These are phyloP conservation scores for Oryzias woworae DNA, from an alignment of 2,113 vertebrate species.

Conservation along the genomic window DNA sequence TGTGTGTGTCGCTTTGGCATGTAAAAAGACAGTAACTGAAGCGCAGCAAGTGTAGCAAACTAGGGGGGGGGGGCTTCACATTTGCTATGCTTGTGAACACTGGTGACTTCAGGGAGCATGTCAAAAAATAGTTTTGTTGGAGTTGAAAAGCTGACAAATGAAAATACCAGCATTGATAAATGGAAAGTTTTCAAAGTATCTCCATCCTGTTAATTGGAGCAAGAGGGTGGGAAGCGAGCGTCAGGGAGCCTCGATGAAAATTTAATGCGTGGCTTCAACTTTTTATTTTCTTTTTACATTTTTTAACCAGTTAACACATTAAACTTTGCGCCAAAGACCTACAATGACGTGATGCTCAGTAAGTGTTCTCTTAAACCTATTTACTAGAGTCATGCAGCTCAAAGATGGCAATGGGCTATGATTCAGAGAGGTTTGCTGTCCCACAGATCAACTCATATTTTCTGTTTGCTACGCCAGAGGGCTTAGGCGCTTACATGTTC, in stretches of 20 bases:
- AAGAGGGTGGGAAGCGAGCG: conserved; percentile 57
- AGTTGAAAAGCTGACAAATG: conserved; percentile 52
- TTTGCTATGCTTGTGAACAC: conserved; percentile 44
- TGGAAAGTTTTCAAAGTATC: conserved; percentile 58
- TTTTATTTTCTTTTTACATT: conserved; percentile 8
- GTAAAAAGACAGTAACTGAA: conserved; percentile 55
- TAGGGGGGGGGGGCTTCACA: conserved; percentile 17
- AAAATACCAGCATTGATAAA: conserved; percentile 54
- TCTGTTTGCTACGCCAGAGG: conserved; percentile 6
- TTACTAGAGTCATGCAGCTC: conserved; percentile 47
- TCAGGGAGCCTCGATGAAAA: conserved; percentile 65
- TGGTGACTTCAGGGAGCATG: conserved; percentile 58
- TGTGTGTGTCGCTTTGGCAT: conserved; percentile 42
- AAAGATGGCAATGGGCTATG: conserved; percentile 28
- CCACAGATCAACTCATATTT: conserved; percentile 39
- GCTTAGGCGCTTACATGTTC: conserved; percentile 12
- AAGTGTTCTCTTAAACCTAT: conserved; percentile 64
- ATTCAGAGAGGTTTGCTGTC: conserved; percentile 40
- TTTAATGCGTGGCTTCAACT: conserved; percentile 62
- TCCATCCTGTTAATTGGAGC: conserved; percentile 66
- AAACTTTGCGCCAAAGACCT: conserved; percentile 71
- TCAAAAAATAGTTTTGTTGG: conserved; percentile 45
- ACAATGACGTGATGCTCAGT: conserved; percentile 73
- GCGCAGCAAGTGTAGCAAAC: conserved; percentile 16
- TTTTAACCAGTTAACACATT: conserved; percentile 55